Evolutionary conservation across 1,140 invertebrate genomes (phyloP).

Genomic region (Drosophila repleta): DNA sequence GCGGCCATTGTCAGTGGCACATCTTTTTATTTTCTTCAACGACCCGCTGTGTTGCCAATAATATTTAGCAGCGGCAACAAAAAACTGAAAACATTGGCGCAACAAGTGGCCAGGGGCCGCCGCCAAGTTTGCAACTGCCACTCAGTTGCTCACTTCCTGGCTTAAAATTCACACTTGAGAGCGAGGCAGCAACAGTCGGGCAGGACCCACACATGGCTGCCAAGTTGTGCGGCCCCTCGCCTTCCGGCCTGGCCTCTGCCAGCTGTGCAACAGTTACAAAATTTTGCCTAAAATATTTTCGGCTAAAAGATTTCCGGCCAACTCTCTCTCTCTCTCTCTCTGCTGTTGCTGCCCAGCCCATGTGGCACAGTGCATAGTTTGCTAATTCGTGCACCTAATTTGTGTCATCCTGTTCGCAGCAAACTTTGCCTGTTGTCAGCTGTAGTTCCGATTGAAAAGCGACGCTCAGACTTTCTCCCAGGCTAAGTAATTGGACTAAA

Average conservation of each 20-base stretch:
- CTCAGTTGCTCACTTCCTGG: conserved; percentile 47
- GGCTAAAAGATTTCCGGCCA: conserved; percentile 74
- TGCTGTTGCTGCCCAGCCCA: too few relatives aligned
- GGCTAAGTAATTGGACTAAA: conserved; percentile 35
- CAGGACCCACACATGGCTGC: conserved; percentile 46
- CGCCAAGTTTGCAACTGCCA: conserved; percentile 37
- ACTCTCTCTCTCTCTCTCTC: conserved; percentile 19
- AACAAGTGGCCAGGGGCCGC: conserved; percentile 52
- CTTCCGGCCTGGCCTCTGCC: conserved; percentile 32
- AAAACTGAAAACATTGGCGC: conserved; percentile 50
- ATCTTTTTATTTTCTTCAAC: conserved; percentile 29
- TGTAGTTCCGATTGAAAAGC: conserved; percentile 16
- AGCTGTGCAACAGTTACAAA: conserved; percentile 65
- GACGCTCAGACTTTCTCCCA: conserved; percentile 15
- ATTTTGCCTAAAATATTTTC: conserved; percentile 75
- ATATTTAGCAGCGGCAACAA: conserved; percentile 65
- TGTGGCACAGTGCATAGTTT: conserved; percentile 57
- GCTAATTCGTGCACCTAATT: conserved; percentile 71
- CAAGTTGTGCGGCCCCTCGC: conserved; percentile 49
- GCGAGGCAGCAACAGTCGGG: conserved; percentile 25
- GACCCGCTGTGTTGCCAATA: conserved; percentile 59
- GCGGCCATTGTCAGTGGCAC: conserved; percentile 60
- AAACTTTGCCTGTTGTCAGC: conserved; percentile 53
- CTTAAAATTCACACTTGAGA: conserved; percentile 54
- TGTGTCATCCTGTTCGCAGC: conserved; percentile 70